Evolutionary conservation across 2,888 invertebrate species (phyloP).

Genomic region (Kuschelorhynchus macadamiae): DNA sequence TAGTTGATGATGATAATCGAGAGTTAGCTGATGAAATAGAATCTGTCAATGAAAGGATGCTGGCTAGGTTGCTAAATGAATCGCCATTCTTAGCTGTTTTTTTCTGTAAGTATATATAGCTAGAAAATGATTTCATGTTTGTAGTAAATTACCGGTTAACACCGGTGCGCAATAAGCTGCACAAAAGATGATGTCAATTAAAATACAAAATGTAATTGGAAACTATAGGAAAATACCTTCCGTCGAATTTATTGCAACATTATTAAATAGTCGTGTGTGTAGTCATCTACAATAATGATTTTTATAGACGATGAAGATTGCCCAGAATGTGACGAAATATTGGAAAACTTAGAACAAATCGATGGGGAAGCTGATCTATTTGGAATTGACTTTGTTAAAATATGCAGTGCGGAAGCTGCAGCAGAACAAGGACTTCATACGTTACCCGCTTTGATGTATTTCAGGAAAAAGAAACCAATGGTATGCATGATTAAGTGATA

Average conservation of each 20-base stretch:
- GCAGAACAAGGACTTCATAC: constrained; percentile 86
- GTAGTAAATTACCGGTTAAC: background rate
- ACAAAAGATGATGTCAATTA: too few species aligned
- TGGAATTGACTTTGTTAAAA: constrained; percentile 96
- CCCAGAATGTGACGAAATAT: constrained; percentile 90
- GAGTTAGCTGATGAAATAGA: constrained; percentile 95
- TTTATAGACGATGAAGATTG: constrained; percentile 89
- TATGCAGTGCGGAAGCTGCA: constrained; percentile 86
- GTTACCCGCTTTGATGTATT: constrained; percentile 89
- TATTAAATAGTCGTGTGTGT: too few species aligned
- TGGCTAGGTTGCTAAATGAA: constrained; percentile 86
- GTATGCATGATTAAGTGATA: too few species aligned
- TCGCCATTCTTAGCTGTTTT: constrained; percentile 92
- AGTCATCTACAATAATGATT: too few species aligned
- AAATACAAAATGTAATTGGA: too few species aligned
- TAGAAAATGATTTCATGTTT: background rate
- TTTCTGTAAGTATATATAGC: constrained; percentile 79
- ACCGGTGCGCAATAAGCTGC: too few species aligned
- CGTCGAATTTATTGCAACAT: too few species aligned
- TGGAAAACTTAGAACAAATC: constrained; percentile 92
- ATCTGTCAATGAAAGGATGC: constrained; percentile 91
- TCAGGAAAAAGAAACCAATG: constrained; percentile 84
- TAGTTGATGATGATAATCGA: constrained; percentile 93
- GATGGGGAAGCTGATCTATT: constrained; percentile 95
- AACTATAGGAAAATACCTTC: too few species aligned